Base-by-base conservation (phyloP, 2,797 vertebrate genomes). In the Argya squamiceps region DNA sequence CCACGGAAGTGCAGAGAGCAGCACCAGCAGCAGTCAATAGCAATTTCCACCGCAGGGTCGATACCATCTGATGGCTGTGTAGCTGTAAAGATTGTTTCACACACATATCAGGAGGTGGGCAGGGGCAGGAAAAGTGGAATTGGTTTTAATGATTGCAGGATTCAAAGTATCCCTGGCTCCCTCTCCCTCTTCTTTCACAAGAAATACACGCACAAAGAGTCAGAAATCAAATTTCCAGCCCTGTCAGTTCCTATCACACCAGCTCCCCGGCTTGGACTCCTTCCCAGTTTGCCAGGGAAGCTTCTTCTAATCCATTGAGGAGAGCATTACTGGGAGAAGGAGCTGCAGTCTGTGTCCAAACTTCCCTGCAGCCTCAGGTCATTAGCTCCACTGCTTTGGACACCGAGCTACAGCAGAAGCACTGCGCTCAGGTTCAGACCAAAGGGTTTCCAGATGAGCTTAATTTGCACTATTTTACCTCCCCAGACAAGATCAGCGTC, bases 21-120 rank as follows among this genome's bases (percentile, higher is more conserved):
- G 96, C 96, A 84, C 93, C 97, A 96, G 96, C 95, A 95, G 96
- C 97, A 98, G 98, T 98, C 98, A 98, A 98, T 98, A 98, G 98
- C 98, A 98, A 98, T 98, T 98, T 98, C 98, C 98, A 98, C 98
- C 44, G 27, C 86, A 59, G 91, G 98, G 98, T 98, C 98, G 88
- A 98, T 98, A 97, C 85, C 92, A 85, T 97, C 88, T 97, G 98
- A 98, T 95, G 97, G 97, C 97, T 98, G 97, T 96, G 97, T 97
- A 97, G 97, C 97, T 96, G 97, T 96, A 94, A 94, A 98, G 97
- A 97, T 97, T 96, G 97, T 96, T 97, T 97, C 97, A 96, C 97
- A 97, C 96, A 96, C 96, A 69, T 80, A 94, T 97, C 91, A 95
- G 70, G 95, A 96, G 96, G 94, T 92, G 93, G 96, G 97, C 84